Percentiles rank a stretch among this genome's conserved stretches.
These are phyloP conservation scores for Drosophila neoperkinsi DNA, from an alignment of 2,888 invertebrate species.

Conservation along the genomic window DNA sequence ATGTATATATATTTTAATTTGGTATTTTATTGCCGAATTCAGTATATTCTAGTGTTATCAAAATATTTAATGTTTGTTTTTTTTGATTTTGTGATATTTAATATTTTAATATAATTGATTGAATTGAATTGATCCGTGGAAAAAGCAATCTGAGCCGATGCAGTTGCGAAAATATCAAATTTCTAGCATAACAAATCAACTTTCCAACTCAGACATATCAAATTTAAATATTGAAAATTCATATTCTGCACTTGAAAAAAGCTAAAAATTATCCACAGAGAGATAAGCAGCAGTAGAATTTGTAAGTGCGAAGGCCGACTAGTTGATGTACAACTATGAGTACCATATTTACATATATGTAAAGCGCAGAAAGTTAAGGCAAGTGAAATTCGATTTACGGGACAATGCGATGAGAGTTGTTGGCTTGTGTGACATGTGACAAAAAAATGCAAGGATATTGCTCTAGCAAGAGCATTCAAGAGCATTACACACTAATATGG, in stretches of 20 bases:
- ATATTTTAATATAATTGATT: no score
- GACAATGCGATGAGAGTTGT: constrained; percentile 9
- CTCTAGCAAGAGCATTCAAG: constrained; percentile 10
- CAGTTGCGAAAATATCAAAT: background rate
- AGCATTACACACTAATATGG: constrained; percentile 12
- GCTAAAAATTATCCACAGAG: background rate
- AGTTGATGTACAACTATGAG: background rate
- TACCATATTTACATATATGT: background rate
- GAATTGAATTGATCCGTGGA: background rate
- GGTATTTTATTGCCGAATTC: background rate
- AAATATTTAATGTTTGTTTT: background rate
- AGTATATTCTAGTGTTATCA: background rate
- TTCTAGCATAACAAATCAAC: background rate
- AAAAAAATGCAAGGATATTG: constrained; percentile 36
- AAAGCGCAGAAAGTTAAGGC: background rate
- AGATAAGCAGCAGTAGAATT: background rate
- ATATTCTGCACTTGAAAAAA: background rate
- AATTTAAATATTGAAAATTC: background rate
- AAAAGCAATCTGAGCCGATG: background rate
- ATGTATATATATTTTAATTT: background rate
- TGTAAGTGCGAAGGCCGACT: background rate
- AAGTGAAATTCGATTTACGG: background rate
- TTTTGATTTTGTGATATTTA: background rate
- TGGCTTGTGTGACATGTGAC: constrained; percentile 25
- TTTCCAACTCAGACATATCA: background rate